Percentiles rank a stretch among this genome's conserved stretches.
Conservation (phyloP, 2,888 invertebrate species). For the Thereva nobilitata region DNA sequence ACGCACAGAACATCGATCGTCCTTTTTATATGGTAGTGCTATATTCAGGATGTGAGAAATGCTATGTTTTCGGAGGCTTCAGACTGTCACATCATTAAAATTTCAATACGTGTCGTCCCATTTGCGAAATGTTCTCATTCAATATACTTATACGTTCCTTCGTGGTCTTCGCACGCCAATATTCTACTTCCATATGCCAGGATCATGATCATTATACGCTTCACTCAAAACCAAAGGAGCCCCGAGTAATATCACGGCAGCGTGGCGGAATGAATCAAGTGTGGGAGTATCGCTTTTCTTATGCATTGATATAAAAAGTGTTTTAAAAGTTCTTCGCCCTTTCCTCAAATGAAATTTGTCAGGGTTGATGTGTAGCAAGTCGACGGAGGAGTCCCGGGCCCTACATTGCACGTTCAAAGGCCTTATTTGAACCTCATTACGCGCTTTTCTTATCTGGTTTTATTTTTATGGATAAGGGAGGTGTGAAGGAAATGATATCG, state of each 20-base stretch:
- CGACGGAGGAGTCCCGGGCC: too few species aligned
- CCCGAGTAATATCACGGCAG: constrained; percentile 7
- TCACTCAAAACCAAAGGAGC: constrained; percentile 33
- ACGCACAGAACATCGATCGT: constrained; percentile 19
- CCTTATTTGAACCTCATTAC: too few species aligned
- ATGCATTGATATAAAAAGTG: constrained; percentile 9
- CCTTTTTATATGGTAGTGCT: constrained; percentile 4
- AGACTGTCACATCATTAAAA: constrained; percentile 30
- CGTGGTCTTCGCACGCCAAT: too few species aligned
- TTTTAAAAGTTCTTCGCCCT: too few species aligned
- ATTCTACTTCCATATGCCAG: neutral
- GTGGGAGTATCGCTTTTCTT: too few species aligned
- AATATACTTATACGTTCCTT: constrained; percentile 5
- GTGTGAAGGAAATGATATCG: too few species aligned
- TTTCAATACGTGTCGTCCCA: constrained; percentile 33
- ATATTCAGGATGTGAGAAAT: constrained; percentile 25
- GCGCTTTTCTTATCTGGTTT: too few species aligned
- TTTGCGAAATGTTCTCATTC: constrained; percentile 28
- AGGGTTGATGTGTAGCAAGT: too few species aligned
- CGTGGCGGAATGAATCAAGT: too few species aligned
- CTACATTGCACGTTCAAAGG: too few species aligned
- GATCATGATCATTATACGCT: constrained; percentile 30
- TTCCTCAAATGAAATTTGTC: too few species aligned
- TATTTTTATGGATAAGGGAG: too few species aligned
- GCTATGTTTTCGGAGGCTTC: constrained; percentile 21